Conservation (phyloP, 1,140 invertebrate species). For the Heliconius hermathena region DNA sequence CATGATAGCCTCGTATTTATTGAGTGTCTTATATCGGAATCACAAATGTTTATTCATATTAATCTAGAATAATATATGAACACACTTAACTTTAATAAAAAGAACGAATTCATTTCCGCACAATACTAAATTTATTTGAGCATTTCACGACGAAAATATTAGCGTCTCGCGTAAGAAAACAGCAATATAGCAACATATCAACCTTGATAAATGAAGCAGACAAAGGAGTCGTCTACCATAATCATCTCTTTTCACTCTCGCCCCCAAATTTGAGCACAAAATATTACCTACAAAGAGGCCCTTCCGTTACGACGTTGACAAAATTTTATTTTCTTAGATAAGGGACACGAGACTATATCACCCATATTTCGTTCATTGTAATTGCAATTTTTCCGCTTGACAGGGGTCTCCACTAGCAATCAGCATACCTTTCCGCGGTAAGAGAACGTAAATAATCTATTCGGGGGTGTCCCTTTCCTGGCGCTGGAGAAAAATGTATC, state of each 20-base stretch:
- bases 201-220: constrained; percentile 7
- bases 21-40: no score
- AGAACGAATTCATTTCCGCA: neutral
- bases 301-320: constrained; percentile 32
- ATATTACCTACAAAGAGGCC: constrained; percentile 19
- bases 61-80: neutral
- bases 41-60: no score
- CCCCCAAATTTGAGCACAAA: constrained; percentile 6
- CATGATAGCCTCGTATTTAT: no score
- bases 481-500: constrained; percentile 65
- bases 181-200: constrained; percentile 11
- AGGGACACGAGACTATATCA: constrained; percentile 32
- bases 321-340: constrained; percentile 32
- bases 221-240: constrained; percentile 17
- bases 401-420: constrained; percentile 56
- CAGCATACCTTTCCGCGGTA: constrained; percentile 58
- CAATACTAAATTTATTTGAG: neutral
- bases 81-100: neutral
- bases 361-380: constrained; percentile 42
- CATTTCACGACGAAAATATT: constrained; percentile 9
- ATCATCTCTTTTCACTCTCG: constrained; percentile 22
- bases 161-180: neutral
- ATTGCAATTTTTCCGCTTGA: constrained; percentile 55
- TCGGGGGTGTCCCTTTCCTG: constrained; percentile 49
- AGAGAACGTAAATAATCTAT: constrained; percentile 75